A percentile compares a stretch with the other conserved stretches of the same genome.
Evolutionary conservation across 2,797 vertebrate genomes (phyloP).

Genomic region (Lithobates sylvaticus): DNA sequence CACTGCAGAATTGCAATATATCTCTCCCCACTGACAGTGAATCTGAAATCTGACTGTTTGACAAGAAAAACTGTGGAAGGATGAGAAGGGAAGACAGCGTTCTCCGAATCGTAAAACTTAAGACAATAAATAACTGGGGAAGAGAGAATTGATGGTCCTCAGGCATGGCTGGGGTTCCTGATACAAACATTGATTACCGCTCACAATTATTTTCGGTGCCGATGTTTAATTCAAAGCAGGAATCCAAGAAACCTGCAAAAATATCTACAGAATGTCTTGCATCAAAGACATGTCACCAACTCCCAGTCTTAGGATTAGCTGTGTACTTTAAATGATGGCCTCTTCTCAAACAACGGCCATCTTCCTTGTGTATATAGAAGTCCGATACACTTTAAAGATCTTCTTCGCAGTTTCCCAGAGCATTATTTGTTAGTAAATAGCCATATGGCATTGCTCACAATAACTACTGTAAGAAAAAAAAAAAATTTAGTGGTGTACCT

Average conservation of each 20-base stretch:
- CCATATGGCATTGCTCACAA: no score
- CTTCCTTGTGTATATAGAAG: no score
- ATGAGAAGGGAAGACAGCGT: background rate
- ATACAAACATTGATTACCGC: conserved; percentile 12
- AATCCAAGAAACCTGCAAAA: background rate
- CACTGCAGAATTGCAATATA: background rate
- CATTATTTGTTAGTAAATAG: no score
- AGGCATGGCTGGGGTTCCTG: conserved; percentile 2
- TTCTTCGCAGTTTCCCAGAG: no score
- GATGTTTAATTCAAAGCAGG: conserved; percentile 13
- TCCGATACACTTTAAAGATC: no score
- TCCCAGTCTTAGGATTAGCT: background rate
- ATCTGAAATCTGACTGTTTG: background rate
- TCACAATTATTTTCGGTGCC: conserved; percentile 10
- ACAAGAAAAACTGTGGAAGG: background rate
- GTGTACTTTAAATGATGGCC: background rate
- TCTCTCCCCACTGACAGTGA: conserved; percentile 3
- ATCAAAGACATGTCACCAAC: background rate
- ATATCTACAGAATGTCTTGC: background rate
- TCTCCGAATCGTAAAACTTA: background rate
- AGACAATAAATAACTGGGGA: background rate
- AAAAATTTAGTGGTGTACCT: no score
- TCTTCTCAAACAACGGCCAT: background rate
- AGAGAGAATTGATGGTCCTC: conserved; percentile 13
- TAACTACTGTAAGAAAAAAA: no score